These are phyloP conservation scores for Nemotelus nigrinus DNA, from an alignment of 2,888 invertebrate species.

Conservation along the genomic window DNA sequence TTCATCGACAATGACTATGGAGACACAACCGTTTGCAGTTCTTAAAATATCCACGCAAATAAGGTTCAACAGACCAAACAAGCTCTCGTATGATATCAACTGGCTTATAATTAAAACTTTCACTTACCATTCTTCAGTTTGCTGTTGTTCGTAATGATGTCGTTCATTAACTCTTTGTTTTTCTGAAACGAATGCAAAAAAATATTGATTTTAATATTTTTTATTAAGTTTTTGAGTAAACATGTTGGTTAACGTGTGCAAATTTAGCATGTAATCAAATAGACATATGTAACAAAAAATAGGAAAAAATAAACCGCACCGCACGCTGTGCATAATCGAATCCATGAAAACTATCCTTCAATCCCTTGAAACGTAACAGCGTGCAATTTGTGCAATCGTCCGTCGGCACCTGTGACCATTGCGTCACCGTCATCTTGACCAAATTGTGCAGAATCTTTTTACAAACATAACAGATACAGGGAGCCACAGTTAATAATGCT, in stretches of 20 bases:
- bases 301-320: background rate
- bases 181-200: constrained; percentile 69
- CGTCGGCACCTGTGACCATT: constrained; percentile 60
- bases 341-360: constrained; percentile 46
- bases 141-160: constrained; percentile 73
- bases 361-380: constrained; percentile 54
- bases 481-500: constrained; percentile 26
- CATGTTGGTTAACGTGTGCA: background rate
- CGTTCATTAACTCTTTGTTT: constrained; percentile 81
- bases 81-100: no score
- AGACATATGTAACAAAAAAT: background rate
- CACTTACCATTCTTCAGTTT: constrained; percentile 75
- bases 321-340: background rate
- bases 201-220: constrained; percentile 32
- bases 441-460: constrained; percentile 27
- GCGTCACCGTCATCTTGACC: constrained; percentile 52
- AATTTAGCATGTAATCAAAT: background rate
- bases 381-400: constrained; percentile 57
- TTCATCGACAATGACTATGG: no score
- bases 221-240: background rate
- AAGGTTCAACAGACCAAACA: no score
- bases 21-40: no score
- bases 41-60: no score
- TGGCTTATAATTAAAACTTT: no score
- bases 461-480: constrained; percentile 26